Evolutionary conservation across 2,888 invertebrate genomes (phyloP), one percentile per base, ranked within the genome.

Genomic region (Nudaria mundana): DNA sequence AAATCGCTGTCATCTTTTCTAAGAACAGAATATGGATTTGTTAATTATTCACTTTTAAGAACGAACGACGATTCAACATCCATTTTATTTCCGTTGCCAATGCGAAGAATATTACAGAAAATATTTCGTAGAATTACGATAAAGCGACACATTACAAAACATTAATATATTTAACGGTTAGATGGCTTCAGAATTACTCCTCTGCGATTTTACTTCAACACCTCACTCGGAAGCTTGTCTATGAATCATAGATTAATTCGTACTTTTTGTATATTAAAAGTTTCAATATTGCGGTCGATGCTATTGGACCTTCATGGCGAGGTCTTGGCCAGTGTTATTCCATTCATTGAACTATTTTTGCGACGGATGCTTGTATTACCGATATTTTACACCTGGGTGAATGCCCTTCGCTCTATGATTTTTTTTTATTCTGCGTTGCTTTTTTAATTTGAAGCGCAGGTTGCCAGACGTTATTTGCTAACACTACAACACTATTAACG

Each of bases 221-320:
- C 20, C 25, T 15, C 24, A 4, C 3, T 15, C 11, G n/a, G 26
- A 12, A 28, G 15, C 36, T 32, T 14, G 23, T 7, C 12, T 28
- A 28, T 41, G 40, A 41, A 36, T 41, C 36, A 36, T 36, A 31
- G 7, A 28, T 28, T 14, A 6, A n/a, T 25, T 25, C 11, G 6
- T 18, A 22, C 16, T 29, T 26, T 41, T 15, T 23, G 29, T 29
- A 26, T 35, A 18, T 13, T 8, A 36, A 33, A 20, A 37, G 15
- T 14, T 30, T 40, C 30, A 30, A 24, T 30, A 13, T 43, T 52
- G 52, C 62, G 68, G 71, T 68, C 67, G 67, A 64, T 59, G 69
- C 56, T 49, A 63, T 31, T 37, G 47, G 50, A 56, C 59, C 63
- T 58, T 58, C 60, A 39, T 20, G 34, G 18, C 51, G 37, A 59